Percentiles rank a stretch among this genome's conserved stretches.
Evolutionary conservation across 1,140 invertebrate genomes (phyloP).

Genomic region (Psix sp.): DNA sequence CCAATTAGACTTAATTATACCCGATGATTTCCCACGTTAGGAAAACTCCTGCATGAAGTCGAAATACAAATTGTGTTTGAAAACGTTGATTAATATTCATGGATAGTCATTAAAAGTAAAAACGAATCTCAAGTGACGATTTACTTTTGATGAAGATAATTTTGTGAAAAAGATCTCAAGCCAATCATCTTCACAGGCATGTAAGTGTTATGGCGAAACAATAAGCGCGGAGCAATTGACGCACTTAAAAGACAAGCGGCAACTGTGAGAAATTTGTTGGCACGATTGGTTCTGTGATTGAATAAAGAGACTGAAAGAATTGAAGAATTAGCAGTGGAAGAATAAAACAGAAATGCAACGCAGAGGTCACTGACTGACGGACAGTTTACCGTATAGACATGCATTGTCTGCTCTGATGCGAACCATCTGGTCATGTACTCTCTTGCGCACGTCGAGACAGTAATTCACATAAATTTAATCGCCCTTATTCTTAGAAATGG

Average conservation of each 20-base stretch:
- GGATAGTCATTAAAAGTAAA: too few relatives aligned
- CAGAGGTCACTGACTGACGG: conserved; percentile 53
- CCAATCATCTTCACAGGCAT: too few relatives aligned
- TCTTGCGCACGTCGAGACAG: conserved; percentile 18
- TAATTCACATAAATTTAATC: conserved; percentile 51
- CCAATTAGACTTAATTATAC: too few relatives aligned
- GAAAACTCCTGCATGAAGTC: too few relatives aligned
- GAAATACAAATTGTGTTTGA: too few relatives aligned
- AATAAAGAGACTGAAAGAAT: conserved; percentile 38
- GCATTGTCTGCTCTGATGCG: conserved; percentile 35
- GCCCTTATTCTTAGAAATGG: conserved; percentile 44
- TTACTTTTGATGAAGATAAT: too few relatives aligned
- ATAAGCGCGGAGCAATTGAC: conserved; percentile 33
- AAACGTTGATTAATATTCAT: too few relatives aligned
- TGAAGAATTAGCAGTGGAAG: conserved; percentile 34
- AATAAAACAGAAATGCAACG: conserved; percentile 40
- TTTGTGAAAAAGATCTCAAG: too few relatives aligned
- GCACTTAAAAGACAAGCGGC: conserved; percentile 16
- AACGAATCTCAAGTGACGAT: too few relatives aligned
- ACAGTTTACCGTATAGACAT: conserved; percentile 42
- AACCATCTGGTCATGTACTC: conserved; percentile 45
- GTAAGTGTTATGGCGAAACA: conserved; percentile 26
- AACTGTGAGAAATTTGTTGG: conserved; percentile 26
- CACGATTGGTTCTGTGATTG: conserved; percentile 36
- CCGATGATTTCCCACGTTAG: too few relatives aligned